Percentiles rank a stretch among this genome's conserved stretches.
phyloP scores from a whole-genome alignment of 1,140 invertebrate species.

The Monochamus saltuarius region DNA sequence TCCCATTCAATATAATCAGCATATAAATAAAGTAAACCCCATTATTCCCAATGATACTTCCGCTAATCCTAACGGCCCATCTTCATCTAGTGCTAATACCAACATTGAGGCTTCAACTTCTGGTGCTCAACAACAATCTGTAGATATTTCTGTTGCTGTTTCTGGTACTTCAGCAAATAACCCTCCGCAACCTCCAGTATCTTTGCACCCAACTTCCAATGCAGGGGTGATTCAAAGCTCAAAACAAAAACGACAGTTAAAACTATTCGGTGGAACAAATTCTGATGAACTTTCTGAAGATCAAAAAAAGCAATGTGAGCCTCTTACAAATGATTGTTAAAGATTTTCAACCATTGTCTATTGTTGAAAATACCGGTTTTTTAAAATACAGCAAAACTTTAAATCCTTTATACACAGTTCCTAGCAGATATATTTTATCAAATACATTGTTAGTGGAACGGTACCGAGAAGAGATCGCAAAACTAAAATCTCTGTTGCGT shows the following conservation, averaged over 20 bases:
- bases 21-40: background rate
- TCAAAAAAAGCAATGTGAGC: background rate
- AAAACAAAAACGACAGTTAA: too few species aligned
- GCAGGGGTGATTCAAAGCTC: too few species aligned
- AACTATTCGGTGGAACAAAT: background rate
- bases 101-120: too few species aligned
- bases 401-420: conserved; percentile 6
- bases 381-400: background rate
- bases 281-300: background rate
- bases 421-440: background rate
- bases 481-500: background rate
- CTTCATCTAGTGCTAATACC: too few species aligned
- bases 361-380: conserved; percentile 9
- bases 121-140: too few species aligned
- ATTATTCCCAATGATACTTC: background rate
- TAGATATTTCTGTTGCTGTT: too few species aligned
- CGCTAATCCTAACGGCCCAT: too few species aligned
- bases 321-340: too few species aligned
- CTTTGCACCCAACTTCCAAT: too few species aligned
- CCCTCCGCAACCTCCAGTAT: too few species aligned
- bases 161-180: too few species aligned
- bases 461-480: too few species aligned
- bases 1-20: conserved; percentile 1
- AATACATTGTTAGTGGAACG: background rate
- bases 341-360: conserved; percentile 1